Conservation (phyloP, 2,113 vertebrate genomes). For the Entomyzon cyanotis region DNA sequence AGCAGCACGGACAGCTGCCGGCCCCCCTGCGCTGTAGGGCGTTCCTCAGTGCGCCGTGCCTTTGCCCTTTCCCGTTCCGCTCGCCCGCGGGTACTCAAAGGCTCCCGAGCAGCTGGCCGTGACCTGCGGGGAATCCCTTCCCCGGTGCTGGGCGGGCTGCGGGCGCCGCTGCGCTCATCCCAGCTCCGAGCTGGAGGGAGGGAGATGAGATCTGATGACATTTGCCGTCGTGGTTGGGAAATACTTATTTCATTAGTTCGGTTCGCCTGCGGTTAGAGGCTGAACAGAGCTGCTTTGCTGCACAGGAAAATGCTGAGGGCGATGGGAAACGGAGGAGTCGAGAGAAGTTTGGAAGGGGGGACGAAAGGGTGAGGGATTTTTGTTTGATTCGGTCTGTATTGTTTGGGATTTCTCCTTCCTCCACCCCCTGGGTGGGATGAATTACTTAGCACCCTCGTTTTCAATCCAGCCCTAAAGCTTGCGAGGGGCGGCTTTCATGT, state of each 20-base stretch:
- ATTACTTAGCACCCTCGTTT: conserved; percentile 36
- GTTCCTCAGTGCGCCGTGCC: not conserved
- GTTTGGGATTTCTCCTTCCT: conserved; percentile 26
- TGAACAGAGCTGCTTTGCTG: not conserved
- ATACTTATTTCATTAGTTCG: not conserved
- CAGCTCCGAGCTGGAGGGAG: not conserved
- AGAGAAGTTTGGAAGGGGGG: conserved; percentile 46
- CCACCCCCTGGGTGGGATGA: conserved; percentile 24
- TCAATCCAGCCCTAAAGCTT: not conserved
- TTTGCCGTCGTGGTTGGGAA: not conserved
- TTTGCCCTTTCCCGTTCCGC: not conserved
- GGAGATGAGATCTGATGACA: not conserved
- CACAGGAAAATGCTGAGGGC: not conserved
- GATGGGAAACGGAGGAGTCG: not conserved
- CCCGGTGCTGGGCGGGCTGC: not conserved
- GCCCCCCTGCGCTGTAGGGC: not conserved
- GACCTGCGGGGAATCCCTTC: not conserved
- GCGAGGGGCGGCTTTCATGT: not conserved
- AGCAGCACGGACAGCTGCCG: not conserved
- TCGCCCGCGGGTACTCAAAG: not conserved
- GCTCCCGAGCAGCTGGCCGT: not conserved
- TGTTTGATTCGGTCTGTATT: not conserved
- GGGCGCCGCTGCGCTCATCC: not conserved
- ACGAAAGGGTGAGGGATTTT: conserved; percentile 47
- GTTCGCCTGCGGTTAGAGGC: not conserved